Percentiles rank a stretch among this genome's conserved stretches.
Conservation (phyloP, 2,797 vertebrate species). For the Carapus acus region DNA sequence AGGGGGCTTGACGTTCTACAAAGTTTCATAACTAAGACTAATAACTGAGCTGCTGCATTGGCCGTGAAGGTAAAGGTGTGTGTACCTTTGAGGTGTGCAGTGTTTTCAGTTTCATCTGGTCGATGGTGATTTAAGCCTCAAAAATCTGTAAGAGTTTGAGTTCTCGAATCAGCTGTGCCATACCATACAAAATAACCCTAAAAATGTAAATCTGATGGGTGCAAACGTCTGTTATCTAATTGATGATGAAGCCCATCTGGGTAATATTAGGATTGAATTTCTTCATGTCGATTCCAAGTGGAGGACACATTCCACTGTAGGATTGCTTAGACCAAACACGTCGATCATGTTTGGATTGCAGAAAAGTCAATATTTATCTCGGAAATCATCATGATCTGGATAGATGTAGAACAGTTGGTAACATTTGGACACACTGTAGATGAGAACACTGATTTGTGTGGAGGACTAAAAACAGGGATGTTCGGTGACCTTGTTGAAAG, state of each 20-base stretch:
- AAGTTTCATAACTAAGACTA: no score
- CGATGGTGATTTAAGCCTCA: no score
- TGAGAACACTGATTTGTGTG: constrained; percentile 1
- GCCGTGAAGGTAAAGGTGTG: no score
- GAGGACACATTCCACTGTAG: constrained; percentile 32
- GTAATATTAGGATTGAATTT: constrained; percentile 54
- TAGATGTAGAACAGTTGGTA: constrained; percentile 7
- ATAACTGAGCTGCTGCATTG: no score
- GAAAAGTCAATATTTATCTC: constrained; percentile 47
- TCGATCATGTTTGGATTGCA: constrained; percentile 64
- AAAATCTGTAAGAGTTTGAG: no score
- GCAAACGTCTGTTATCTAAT: constrained; percentile 29
- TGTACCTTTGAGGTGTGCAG: no score
- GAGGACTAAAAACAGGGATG: constrained; percentile 25
- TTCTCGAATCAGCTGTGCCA: no score
- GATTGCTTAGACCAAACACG: constrained; percentile 52
- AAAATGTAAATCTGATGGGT: no score
- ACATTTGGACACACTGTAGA: background rate
- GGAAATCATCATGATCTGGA: constrained; percentile 21
- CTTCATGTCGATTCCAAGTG: constrained; percentile 48
- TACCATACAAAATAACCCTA: no score
- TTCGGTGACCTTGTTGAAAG: constrained; percentile 49
- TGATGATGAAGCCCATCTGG: constrained; percentile 38
- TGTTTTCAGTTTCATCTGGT: no score
- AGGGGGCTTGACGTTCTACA: no score